Evolutionary conservation across 2,113 vertebrate species (phyloP), one percentile per base, ranked within the genome.

Genomic region (Peromyscus polionotus): DNA sequence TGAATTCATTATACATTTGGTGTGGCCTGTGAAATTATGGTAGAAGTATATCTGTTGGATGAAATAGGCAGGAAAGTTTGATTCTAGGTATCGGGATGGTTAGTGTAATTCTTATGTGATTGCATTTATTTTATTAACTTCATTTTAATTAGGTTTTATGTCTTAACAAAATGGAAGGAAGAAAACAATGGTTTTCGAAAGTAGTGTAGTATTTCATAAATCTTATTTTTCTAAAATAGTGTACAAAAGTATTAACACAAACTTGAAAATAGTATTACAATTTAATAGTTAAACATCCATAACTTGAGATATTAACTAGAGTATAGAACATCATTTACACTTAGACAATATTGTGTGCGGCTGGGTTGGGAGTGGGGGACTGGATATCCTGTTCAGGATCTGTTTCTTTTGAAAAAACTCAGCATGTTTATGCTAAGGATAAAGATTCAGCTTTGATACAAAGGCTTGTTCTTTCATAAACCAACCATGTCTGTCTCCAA

Each of bases 381-480:
- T 48, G 65, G 89, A 68, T 68, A 36, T 81, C 31, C 61, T 73
- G 19, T 77, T 93, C 7, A 65, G 81, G 31, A 87, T 54, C 36
- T 84, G 3, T 70, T 88, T 93, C 67, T 95, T 96, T 86, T 28
- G 16, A 54, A 70, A 92, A 94, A 95, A 63, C 7, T 6, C 51
- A 94, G 89, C 45, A 39, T 77, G 42, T 84, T 20, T 72, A 93
- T 91, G n/a, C 36, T 84, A 90, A 97, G 17, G 57, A 65, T 51
- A 93, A 90, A 86, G 86, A 93, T 33, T 51, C 8, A 93, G 57
- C 68, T 96, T 97, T 96, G 79, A 76, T 48, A 70, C 28, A 17
- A 94, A 91, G 61, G 3, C 13, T 93, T 70, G 48, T 93, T 87
- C 67, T 96, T 95, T 91, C 88, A 61, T 73, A 67, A 86, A 95